Percentiles rank a stretch among this genome's conserved stretches.
phyloP scores from a whole-genome alignment of 2,797 vertebrate genomes.

The Potorous gilbertii region DNA sequence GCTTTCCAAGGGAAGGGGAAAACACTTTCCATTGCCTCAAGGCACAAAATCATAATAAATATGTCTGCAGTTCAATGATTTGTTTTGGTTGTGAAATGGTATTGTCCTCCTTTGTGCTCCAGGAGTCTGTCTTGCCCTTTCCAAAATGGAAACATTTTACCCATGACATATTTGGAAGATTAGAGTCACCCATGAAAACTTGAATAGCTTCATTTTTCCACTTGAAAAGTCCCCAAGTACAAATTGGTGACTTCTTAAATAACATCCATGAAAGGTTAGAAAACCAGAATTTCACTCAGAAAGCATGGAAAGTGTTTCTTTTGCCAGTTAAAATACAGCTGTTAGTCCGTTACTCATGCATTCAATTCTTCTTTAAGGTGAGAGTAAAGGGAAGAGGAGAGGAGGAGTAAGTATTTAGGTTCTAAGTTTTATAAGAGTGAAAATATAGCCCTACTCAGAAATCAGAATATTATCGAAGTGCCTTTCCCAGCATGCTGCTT shows the following conservation, averaged over 20 bases:
- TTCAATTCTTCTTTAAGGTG: slow-evolving; percentile 21
- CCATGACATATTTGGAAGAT: slow-evolving; percentile 68
- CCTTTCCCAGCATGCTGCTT: neutral
- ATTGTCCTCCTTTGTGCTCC: slow-evolving; percentile 41
- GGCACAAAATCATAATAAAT: slow-evolving; percentile 47
- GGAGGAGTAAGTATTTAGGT: slow-evolving; percentile 3
- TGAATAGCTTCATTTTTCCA: slow-evolving; percentile 66
- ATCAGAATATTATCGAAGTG: neutral
- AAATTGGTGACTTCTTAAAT: slow-evolving; percentile 67
- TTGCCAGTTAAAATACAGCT: slow-evolving; percentile 72
- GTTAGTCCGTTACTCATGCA: slow-evolving; percentile 45
- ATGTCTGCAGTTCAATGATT: slow-evolving; percentile 49
- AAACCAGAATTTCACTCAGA: slow-evolving; percentile 52
- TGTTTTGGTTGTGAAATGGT: slow-evolving; percentile 39
- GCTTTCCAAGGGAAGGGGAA: slow-evolving; percentile 26
- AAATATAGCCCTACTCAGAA: neutral
- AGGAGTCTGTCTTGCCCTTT: slow-evolving; percentile 50
- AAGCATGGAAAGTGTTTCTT: slow-evolving; percentile 57
- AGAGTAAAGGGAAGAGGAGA: slow-evolving; percentile 22
- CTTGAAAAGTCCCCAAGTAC: slow-evolving; percentile 64
- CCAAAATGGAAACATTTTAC: slow-evolving; percentile 60
- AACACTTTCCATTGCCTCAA: slow-evolving; percentile 45
- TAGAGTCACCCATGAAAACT: slow-evolving; percentile 64
- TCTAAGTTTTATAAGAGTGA: slow-evolving; percentile 16
- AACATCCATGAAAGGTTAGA: slow-evolving; percentile 42